Base-by-base conservation (phyloP, 2,888 invertebrate species). In the Cynaeus angustus region DNA sequence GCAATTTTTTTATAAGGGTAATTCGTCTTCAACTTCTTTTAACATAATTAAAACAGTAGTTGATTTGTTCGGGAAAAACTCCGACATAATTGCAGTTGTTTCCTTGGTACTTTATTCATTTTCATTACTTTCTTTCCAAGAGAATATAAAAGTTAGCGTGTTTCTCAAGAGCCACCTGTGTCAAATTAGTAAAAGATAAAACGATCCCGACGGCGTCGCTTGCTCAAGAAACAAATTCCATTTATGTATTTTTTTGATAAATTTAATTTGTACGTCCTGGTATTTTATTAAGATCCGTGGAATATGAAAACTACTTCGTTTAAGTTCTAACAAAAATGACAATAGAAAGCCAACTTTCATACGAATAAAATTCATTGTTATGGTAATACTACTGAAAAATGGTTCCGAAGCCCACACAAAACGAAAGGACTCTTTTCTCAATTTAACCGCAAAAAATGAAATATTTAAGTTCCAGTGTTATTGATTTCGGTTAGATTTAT, bases 181-280 rank as follows among this genome's bases (percentile, higher is more conserved):
- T 82, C 82, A 81, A 83, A 84, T 84, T 84, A 83, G 81, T 76
- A 76, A 75, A 81, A 82, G 81, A 82, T 81, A 80, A 82, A 82
- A 77, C 76, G 78, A 74, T 81, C 80, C 81, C 81, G 77, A 75
- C 78, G 78, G 81, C 74, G 77, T 75, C 77, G 68, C 67, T 59
- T 66, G 67, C 66, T 64, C 61, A 72, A 73, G 65, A 72, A 76
- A 78, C 75, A 76, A 77, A 77, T 77, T 75, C 76, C 77, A 73
- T 77, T 75, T 75, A 73, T 77, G 73, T 71, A 75, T 74, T 74
- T 78, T 78, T 78, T 77, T 70, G 73, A 78, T 78, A 77, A 77
- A 78, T 78, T 77, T 79, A 79, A 79, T 79, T 78, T 78, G 77
- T 76, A 72, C 72, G 66, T 58, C 66, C 72, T 72, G 73, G 73